phyloP scores from a whole-genome alignment of 2,797 vertebrate species.

The Trachops cirrhosus region DNA sequence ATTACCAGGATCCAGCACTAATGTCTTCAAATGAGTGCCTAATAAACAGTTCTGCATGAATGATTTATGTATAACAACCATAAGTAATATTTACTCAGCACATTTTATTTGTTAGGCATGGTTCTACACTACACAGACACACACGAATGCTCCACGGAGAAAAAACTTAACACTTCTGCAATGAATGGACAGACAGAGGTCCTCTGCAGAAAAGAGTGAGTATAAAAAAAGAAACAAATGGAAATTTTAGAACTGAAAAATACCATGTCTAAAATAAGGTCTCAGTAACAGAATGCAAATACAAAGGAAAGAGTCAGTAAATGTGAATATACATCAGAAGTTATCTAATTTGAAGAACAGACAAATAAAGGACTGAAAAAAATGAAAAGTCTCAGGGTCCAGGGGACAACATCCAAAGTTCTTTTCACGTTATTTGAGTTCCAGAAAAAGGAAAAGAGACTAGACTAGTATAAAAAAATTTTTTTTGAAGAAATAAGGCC shows the following conservation, averaged over 20 bases:
- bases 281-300: background rate
- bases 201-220: conserved; percentile 4
- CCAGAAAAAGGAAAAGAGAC: background rate
- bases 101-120: background rate
- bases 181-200: background rate
- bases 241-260: conserved; percentile 24
- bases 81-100: background rate
- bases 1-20: background rate
- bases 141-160: background rate
- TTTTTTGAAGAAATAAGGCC: background rate
- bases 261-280: background rate
- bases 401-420: conserved; percentile 5
- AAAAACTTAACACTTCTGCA: background rate
- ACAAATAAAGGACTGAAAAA: background rate
- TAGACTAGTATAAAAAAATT: background rate
- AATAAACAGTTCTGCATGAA: background rate
- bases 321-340: background rate
- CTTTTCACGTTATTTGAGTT: background rate
- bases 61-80: background rate
- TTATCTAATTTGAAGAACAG: background rate
- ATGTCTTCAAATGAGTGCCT: background rate
- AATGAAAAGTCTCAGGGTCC: background rate
- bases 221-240: background rate
- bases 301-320: background rate
- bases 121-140: background rate